Percentiles rank a stretch among this genome's conserved stretches.
These are phyloP conservation scores for Eptesicus fuscus DNA, from an alignment of 2,113 vertebrate species.

Conservation along the genomic window DNA sequence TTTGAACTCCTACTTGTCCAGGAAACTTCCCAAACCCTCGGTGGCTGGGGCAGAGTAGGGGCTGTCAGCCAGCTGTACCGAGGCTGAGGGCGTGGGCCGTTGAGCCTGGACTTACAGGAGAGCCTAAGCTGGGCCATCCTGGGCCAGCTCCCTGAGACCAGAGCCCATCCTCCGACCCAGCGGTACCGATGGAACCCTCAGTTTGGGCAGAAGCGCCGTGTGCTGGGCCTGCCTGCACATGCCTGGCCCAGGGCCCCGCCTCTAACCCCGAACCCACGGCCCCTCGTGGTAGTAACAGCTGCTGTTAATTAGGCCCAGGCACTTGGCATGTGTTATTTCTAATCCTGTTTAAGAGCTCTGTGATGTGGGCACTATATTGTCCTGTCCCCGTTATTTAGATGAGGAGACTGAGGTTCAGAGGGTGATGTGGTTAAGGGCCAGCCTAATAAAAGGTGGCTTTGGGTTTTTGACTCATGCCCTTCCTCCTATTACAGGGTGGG, in stretches of 20 bases:
- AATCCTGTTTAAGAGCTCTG: not conserved
- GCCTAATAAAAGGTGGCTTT: not conserved
- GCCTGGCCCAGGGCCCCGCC: not conserved
- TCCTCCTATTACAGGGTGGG: not conserved
- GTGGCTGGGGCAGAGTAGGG: not conserved
- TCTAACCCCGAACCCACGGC: not conserved
- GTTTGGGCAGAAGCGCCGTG: not conserved
- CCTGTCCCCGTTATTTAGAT: not conserved
- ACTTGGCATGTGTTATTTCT: not conserved
- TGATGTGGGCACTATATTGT: not conserved
- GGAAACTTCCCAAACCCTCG: not conserved
- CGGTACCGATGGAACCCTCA: not conserved
- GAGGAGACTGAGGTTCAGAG: not conserved
- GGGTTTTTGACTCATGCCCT: not conserved
- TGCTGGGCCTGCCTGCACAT: rapidly evolving
- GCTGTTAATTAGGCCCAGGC: not conserved
- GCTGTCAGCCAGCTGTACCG: not conserved
- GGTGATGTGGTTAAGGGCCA: not conserved
- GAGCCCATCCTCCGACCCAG: not conserved
- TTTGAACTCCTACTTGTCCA: not conserved
- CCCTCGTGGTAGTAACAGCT: not conserved
- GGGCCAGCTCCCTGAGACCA: not conserved
- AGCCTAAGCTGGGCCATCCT: not conserved
- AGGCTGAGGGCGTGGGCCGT: not conserved
- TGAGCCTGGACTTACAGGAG: not conserved